A percentile compares a stretch with the other conserved stretches of the same genome.
These are phyloP conservation scores for Elymnias hypermnestra DNA, from an alignment of 1,140 invertebrate species.

Conservation along the genomic window DNA sequence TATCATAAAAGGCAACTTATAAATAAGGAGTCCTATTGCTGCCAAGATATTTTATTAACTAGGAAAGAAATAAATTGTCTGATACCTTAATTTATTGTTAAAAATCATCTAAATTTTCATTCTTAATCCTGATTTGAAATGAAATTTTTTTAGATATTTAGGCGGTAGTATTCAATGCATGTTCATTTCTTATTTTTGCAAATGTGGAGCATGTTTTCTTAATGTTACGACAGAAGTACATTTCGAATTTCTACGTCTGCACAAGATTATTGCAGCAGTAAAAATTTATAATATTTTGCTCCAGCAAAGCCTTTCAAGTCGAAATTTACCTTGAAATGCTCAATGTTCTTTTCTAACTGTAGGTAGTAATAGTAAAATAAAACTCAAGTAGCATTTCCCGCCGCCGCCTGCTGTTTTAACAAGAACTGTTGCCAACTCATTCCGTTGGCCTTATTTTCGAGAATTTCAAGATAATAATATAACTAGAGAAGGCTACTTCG, in stretches of 20 bases:
- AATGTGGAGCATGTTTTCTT: background rate
- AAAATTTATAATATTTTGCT: slow-evolving; percentile 10
- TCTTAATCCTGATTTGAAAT: too few relatives aligned
- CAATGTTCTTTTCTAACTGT: slow-evolving; percentile 2
- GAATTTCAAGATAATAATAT: slow-evolving; percentile 7
- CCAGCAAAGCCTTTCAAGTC: slow-evolving; percentile 3
- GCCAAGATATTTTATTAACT: too few relatives aligned
- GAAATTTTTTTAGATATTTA: too few relatives aligned
- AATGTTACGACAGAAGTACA: background rate
- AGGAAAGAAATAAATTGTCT: too few relatives aligned
- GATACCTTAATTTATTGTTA: too few relatives aligned
- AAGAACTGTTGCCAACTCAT: slow-evolving; percentile 14
- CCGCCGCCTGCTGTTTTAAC: slow-evolving; percentile 5
- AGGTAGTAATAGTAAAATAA: slow-evolving; percentile 13
- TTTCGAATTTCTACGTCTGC: background rate
- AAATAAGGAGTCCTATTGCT: too few relatives aligned
- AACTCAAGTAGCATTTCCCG: slow-evolving; percentile 12
- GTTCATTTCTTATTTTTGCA: background rate
- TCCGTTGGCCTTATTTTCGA: slow-evolving; percentile 6
- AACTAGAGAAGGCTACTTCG: slow-evolving; percentile 2
- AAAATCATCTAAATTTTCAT: too few relatives aligned
- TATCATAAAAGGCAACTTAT: too few relatives aligned
- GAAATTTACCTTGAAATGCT: slow-evolving; percentile 9
- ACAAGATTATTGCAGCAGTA: background rate
- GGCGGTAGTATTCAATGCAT: too few relatives aligned